These are phyloP conservation scores for Drosophila prostipennis DNA, from an alignment of 2,888 invertebrate species.

Conservation along the genomic window DNA sequence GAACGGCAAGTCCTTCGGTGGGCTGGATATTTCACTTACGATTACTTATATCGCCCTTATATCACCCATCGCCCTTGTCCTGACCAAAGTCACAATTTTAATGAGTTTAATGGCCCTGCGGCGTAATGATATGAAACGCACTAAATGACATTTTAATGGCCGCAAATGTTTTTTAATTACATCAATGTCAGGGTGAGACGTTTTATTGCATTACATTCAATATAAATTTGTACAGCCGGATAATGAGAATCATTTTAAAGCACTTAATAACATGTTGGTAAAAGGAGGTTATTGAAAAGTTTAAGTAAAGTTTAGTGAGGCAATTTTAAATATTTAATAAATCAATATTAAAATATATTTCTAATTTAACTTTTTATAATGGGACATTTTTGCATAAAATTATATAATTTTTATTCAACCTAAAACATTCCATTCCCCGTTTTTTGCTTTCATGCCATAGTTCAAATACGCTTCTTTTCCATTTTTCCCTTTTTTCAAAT, in stretches of 20 bases:
- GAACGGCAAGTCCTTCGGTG: slow-evolving; percentile 24
- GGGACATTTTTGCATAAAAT: too few relatives aligned
- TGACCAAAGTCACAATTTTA: slow-evolving; percentile 58
- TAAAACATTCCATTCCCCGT: neutral
- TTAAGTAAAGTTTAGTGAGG: too few relatives aligned
- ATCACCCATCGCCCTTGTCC: slow-evolving; percentile 10
- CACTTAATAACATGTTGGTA: neutral
- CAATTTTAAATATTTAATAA: too few relatives aligned
- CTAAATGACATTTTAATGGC: slow-evolving; percentile 68
- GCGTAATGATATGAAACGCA: slow-evolving; percentile 58
- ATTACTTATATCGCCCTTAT: slow-evolving; percentile 18
- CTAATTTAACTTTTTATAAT: too few relatives aligned
- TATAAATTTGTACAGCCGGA: slow-evolving; percentile 24
- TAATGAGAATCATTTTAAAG: slow-evolving; percentile 29
- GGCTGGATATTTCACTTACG: slow-evolving; percentile 24
- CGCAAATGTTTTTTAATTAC: slow-evolving; percentile 73
- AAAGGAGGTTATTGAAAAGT: neutral
- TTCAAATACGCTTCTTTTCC: slow-evolving; percentile 7
- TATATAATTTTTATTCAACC: too few relatives aligned
- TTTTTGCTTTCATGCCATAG: slow-evolving; percentile 2
- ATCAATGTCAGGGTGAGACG: slow-evolving; percentile 56
- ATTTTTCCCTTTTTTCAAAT: neutral
- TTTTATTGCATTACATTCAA: slow-evolving; percentile 48
- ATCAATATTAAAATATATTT: too few relatives aligned
- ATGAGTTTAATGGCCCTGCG: slow-evolving; percentile 64